Evolutionary conservation across 1,140 invertebrate genomes (phyloP).

Genomic region (Epicauta chinensis): DNA sequence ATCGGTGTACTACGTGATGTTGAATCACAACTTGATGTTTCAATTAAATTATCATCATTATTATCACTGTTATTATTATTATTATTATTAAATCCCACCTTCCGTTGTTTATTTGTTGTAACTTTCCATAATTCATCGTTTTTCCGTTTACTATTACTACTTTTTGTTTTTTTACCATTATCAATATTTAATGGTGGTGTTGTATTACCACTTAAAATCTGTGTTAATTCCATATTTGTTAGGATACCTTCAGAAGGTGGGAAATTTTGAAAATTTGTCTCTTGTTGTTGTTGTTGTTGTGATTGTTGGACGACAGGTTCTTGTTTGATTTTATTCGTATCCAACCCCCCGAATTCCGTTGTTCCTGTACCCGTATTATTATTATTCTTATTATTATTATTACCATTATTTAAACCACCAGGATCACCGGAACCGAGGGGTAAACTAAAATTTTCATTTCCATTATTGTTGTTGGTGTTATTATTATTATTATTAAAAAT

Average conservation of each 20-base stretch:
- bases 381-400: neutral
- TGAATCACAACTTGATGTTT: constrained; percentile 61
- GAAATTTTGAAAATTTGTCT: constrained; percentile 37
- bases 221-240: constrained; percentile 36
- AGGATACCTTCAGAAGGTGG: constrained; percentile 32
- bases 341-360: constrained; percentile 47
- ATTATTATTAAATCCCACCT: constrained; percentile 42
- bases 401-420: constrained; percentile 31
- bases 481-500: constrained; percentile 14
- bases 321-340: constrained; percentile 49
- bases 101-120: constrained; percentile 40
- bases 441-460: constrained; percentile 44
- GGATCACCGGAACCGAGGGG: constrained; percentile 42
- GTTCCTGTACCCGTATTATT: neutral
- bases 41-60: constrained; percentile 46
- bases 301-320: constrained; percentile 44
- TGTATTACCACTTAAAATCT: constrained; percentile 32
- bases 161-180: constrained; percentile 23
- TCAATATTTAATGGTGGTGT: neutral
- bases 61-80: constrained; percentile 26
- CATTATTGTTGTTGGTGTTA: constrained; percentile 29
- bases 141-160: constrained; percentile 45
- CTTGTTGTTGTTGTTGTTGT: constrained; percentile 31
- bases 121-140: constrained; percentile 49
- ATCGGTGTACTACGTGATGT: constrained; percentile 53